These are phyloP conservation scores for Heliconius hortense DNA, from an alignment of 2,888 invertebrate genomes.

Conservation along the genomic window DNA sequence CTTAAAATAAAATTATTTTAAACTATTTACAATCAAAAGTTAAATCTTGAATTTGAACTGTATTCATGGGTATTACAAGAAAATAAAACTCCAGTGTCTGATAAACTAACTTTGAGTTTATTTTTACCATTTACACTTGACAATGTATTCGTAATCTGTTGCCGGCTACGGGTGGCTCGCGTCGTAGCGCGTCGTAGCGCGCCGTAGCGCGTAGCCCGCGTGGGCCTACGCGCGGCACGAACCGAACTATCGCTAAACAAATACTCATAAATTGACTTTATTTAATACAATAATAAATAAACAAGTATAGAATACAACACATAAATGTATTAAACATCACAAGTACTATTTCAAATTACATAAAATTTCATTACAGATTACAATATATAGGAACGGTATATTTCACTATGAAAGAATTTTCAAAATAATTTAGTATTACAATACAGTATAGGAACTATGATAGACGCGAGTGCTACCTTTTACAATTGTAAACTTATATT, in stretches of 20 bases:
- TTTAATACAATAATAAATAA: conserved; percentile 45
- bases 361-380: conserved; percentile 73
- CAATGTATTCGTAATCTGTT: conserved; percentile 82
- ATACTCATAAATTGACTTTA: conserved; percentile 36
- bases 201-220: conserved; percentile 75
- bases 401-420: conserved; percentile 80
- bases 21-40: too few relatives aligned
- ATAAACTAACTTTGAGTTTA: conserved; percentile 84
- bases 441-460: conserved; percentile 82
- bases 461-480: conserved; percentile 78
- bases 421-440: conserved; percentile 79
- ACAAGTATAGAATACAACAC: conserved; percentile 52
- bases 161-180: conserved; percentile 72
- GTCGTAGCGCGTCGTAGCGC: conserved; percentile 50
- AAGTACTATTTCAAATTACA: conserved; percentile 58
- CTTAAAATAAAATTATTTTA: too few relatives aligned
- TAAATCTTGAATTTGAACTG: not conserved
- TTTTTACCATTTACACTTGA: conserved; percentile 84
- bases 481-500: conserved; percentile 72
- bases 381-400: conserved; percentile 81
- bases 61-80: conserved; percentile 42
- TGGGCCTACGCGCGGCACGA: conserved; percentile 59
- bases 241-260: conserved; percentile 38
- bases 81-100: conserved; percentile 79
- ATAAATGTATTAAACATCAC: conserved; percentile 56